Evolutionary conservation across 2,888 invertebrate species (phyloP).

Genomic region (Archips xylosteana): DNA sequence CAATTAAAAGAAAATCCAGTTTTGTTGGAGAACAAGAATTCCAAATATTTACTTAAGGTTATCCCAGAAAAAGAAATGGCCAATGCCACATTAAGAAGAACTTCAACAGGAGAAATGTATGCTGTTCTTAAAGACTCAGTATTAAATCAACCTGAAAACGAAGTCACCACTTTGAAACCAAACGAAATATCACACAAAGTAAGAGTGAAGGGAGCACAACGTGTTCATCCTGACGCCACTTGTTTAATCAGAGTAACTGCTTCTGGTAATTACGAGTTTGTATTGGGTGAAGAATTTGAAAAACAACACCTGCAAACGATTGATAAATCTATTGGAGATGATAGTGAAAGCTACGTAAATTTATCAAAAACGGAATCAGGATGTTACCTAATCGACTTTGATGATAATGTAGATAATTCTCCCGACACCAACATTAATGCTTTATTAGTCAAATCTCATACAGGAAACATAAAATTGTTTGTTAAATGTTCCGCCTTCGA

Average conservation of each 20-base stretch:
- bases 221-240: constrained; percentile 50
- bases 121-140: constrained; percentile 47
- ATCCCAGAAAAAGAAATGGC: constrained; percentile 34
- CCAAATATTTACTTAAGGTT: constrained; percentile 47
- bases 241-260: constrained; percentile 59
- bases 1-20: constrained; percentile 49
- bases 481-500: constrained; percentile 46
- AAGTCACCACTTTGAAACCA: constrained; percentile 7
- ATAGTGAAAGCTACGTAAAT: constrained; percentile 52
- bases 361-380: constrained; percentile 59
- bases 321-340: constrained; percentile 49
- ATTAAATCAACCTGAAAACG: constrained; percentile 34
- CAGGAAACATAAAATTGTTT: constrained; percentile 63
- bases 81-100: constrained; percentile 56
- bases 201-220: constrained; percentile 50
- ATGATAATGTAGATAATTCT: constrained; percentile 46
- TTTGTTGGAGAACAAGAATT: constrained; percentile 47
- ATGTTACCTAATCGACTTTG: constrained; percentile 56
- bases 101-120: constrained; percentile 49
- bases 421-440: constrained; percentile 52
- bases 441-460: constrained; percentile 56
- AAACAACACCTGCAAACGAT: constrained; percentile 54
- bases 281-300: constrained; percentile 73
- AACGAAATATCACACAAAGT: constrained; percentile 50
- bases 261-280: constrained; percentile 62